Evolutionary conservation across 2,113 vertebrate genomes (phyloP), one percentile per base, ranked within the genome.

Genomic region (Cinclus mexicanus): DNA sequence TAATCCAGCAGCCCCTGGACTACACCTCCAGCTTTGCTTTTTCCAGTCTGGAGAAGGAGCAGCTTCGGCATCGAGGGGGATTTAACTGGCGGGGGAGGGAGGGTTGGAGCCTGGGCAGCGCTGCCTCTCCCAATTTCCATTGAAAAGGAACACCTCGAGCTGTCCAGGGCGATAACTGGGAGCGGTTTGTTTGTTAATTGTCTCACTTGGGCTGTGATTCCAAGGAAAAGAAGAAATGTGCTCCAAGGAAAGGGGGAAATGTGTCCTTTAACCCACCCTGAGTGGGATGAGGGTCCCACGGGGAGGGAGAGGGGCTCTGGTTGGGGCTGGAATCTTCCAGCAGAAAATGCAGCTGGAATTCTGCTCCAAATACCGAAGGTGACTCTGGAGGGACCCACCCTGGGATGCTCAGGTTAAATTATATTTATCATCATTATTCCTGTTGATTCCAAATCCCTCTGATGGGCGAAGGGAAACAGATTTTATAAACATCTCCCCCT

Each of bases 81-180:
- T 60, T 85, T 15, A 39, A 75, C 35, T 42, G 1, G 0, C 4
- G 2, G 25, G 12, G 1, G 14, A 55, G 6, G 25, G 29, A 50
- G 64, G 59, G 55, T n/a, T 20, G 68, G 52, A 39, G 7, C 22
- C 23, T 18, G 19, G 47, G 59, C 37, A 53, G 49, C 4, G 31
- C 76, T 18, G 64, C 64, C 56, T 42, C n/a, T 87, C 71, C 22
- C 28, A n/a, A 9, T 68, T 79, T 29, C 6, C 81, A 53, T 60
- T 75, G 17, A 31, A 80, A 82, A 55, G 37, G 47, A 19, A 14
- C 53, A 5, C 21, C 83, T 39, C 7, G 5, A 41, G 29, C 31
- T 28, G 9, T 23, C 75, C 71, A 4, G 23, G 37, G 35, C 7
- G 23, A 16, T 6, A 65, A 49, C 2, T 4, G 35, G 42, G 55